Evolutionary conservation across 1,140 invertebrate genomes (phyloP).

Genomic region (Bombus pyrosoma): DNA sequence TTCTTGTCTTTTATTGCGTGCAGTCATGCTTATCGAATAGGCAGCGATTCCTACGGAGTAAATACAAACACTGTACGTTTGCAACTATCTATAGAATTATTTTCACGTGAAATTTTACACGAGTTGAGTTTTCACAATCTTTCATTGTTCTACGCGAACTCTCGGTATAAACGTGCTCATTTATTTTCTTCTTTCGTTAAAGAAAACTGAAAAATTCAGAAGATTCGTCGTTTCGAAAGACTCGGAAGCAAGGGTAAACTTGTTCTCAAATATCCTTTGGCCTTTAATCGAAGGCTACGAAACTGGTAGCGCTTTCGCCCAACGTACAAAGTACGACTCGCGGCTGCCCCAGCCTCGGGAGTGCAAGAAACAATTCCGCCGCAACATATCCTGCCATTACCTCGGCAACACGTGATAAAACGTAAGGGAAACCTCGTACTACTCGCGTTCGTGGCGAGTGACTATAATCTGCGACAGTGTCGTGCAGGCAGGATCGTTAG

Average conservation of each 20-base stretch:
- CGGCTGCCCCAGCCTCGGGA: not conserved
- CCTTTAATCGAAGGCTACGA: not conserved
- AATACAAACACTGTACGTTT: no score
- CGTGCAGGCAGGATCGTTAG: constrained; percentile 62
- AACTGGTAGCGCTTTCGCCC: constrained; percentile 6
- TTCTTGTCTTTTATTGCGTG: not conserved
- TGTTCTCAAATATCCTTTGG: not conserved
- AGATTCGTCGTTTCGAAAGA: not conserved
- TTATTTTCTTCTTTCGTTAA: no score
- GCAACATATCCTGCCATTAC: constrained; percentile 46
- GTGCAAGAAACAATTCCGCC: constrained; percentile 45
- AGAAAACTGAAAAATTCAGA: no score
- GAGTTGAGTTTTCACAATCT: no score
- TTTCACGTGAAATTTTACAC: no score
- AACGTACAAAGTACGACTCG: not conserved
- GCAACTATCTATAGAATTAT: no score
- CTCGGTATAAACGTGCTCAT: no score
- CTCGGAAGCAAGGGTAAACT: not conserved
- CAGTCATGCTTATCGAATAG: not conserved
- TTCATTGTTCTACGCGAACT: no score
- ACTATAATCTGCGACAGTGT: constrained; percentile 55
- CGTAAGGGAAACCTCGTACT: constrained; percentile 24
- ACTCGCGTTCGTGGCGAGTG: constrained; percentile 39
- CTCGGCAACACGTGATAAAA: constrained; percentile 45
- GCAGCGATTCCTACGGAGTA: not conserved